Evolutionary conservation across 2,113 vertebrate genomes (phyloP), one percentile per base, ranked within the genome.

Genomic region (Enhydra lutris): DNA sequence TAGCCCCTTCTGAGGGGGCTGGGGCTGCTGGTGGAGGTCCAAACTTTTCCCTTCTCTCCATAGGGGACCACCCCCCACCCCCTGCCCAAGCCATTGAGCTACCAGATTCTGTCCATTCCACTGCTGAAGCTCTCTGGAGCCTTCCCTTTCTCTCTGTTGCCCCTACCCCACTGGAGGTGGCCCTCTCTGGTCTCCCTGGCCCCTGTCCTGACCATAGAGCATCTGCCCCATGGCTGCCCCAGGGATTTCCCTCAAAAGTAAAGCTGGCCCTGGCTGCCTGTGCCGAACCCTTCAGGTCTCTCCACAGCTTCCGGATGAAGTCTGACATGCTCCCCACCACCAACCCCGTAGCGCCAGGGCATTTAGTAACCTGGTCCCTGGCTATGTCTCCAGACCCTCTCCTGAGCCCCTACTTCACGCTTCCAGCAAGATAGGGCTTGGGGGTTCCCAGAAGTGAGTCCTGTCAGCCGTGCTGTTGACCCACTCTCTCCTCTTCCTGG

Each of bases 61-160:
- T 2, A 5, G 0, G 3, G n/a, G 21, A 45, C 39, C 24, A 52
- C 39, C 4, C 29, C 1, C 15, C 17, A 21, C 0, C 8, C 17
- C 36, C 1, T 23, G 4, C 14, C 36, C 42, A 63, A 29, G 39
- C 45, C 39, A 34, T 0, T 11, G 24, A 20, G 8, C 42, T 45
- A 36, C 39, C 65, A 69, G 26, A 5, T 92, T 89, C 31, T 91
- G 15, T 21, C 4, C 23, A 12, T 86, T 91, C 52, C 42, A 8
- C 50, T 39, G 3, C 36, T 42, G 34, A 81, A 50, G 18, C 42
- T 26, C 10, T 79, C 23, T 55, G 39, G 36, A 83, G 63, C 17
- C 61, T 71, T 47, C 24, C 15, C 3, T 92, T 8, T 39, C 17
- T 34, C 21, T n/a, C 52, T 4, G 2, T 26, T 23, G 45, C 26